These are phyloP conservation scores for Geothlypis trichas DNA, from an alignment of 2,113 vertebrate species.

Conservation along the genomic window DNA sequence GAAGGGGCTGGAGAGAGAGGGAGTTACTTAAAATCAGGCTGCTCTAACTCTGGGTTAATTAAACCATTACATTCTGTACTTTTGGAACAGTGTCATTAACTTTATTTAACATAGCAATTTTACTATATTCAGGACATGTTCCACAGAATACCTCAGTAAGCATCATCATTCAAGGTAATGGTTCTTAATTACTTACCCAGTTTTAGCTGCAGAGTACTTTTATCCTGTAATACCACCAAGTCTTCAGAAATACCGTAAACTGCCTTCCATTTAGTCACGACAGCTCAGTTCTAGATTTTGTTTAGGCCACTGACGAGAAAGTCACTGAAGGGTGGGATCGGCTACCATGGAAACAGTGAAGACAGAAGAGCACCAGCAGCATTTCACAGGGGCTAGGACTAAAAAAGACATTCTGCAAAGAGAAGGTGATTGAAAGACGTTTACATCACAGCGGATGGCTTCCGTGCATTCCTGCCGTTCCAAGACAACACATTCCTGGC, in stretches of 20 bases:
- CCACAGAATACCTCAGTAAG: background rate
- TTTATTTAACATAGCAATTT: constrained; percentile 25
- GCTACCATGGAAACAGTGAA: constrained; percentile 53
- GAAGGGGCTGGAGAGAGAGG: accelerated
- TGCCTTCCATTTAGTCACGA: constrained; percentile 1
- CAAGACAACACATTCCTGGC: background rate
- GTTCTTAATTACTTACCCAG: constrained; percentile 30
- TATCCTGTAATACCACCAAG: background rate
- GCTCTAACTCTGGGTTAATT: background rate
- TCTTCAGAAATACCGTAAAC: background rate
- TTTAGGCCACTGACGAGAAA: constrained; percentile 39
- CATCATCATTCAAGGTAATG: constrained; percentile 3
- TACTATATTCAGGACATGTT: background rate
- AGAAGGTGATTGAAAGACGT: background rate
- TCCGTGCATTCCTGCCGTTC: background rate
- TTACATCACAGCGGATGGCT: background rate
- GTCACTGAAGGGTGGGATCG: background rate
- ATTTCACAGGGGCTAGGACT: background rate
- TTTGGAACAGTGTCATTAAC: constrained; percentile 19
- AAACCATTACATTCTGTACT: constrained; percentile 3
- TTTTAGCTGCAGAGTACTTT: constrained; percentile 32
- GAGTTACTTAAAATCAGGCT: background rate
- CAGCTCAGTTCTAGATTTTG: constrained; percentile 25
- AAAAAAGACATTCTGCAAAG: background rate
- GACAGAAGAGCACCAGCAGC: constrained; percentile 9